Base-by-base conservation (phyloP, 2,888 invertebrate genomes). In the Eupithecia tripunctaria region DNA sequence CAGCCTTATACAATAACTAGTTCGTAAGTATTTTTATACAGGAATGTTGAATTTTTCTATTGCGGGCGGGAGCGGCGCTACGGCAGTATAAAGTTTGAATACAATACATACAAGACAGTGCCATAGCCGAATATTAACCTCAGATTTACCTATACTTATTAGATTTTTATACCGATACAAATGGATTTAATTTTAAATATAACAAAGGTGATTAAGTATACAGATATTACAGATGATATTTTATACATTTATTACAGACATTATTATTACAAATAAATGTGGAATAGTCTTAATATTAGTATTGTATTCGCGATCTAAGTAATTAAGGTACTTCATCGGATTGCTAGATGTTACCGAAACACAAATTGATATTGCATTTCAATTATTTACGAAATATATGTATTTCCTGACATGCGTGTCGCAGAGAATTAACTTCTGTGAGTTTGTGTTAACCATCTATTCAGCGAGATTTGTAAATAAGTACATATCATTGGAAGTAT, bases 151-250 rank as follows among this genome's bases (percentile, higher is more conserved):
- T 64, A 93, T 93, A 93, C 92, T 91, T 92, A 94, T 87, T 93
- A 94, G 93, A 94, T 93, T 94, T 92, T 94, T 93, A 94, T 94
- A 94, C 94, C 94, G 91, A 93, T 93, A 94, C 92, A 94, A 94
- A 94, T 94, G 94, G 94, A 94, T 94, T 94, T 94, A 94, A 93
- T 94, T 94, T 94, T 91, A 94, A 94, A 92, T 93, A 94, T 93
- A 90, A 91, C 91, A 92, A 92, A 93, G 91, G 92, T 94, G 94
- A 94, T 93, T 94, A 93, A 92, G 93, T 94, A 94, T 94, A 94
- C 94, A 94, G 94, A 94, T 92, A 94, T 93, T 93, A 94, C 91
- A 94, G 94, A 94, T 94, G 93, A 94, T 94, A 94, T 94, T 94
- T 94, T 94, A 94, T 94, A 94, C 94, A 94, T 93, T 94, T 94